A percentile compares a stretch with the other conserved stretches of the same genome.
Conservation (phyloP, 2,113 vertebrate genomes). For the Aphyosemion australe region DNA sequence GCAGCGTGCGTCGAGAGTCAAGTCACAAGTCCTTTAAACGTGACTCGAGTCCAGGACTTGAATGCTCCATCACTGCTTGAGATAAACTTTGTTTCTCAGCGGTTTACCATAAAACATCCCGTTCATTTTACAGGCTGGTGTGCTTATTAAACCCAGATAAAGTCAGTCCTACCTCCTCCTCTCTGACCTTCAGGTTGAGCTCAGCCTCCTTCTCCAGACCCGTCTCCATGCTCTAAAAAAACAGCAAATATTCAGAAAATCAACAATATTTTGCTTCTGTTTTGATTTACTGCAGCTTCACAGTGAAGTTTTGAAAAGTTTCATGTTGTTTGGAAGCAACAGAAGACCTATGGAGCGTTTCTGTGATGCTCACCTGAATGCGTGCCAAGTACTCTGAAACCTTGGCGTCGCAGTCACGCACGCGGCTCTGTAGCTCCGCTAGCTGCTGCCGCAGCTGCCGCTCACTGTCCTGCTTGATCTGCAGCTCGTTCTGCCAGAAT, state of each 20-base stretch:
- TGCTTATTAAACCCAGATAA: neutral
- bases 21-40: too few relatives aligned
- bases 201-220: conserved; percentile 88
- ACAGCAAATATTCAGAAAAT: neutral
- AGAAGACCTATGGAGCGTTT: neutral
- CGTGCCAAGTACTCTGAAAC: conserved; percentile 84
- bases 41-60: too few relatives aligned
- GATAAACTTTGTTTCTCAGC: too few relatives aligned
- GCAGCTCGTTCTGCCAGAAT: conserved; percentile 94
- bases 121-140: neutral
- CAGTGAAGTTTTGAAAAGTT: too few relatives aligned
- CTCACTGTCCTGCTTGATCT: conserved; percentile 93
- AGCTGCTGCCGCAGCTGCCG: conserved; percentile 89
- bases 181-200: conserved; percentile 84
- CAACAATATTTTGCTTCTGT: neutral
- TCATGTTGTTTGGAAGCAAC: too few relatives aligned
- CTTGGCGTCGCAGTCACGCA: conserved; percentile 86
- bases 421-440: conserved; percentile 85
- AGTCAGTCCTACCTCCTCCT: conserved; percentile 83
- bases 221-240: conserved; percentile 77
- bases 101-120: too few relatives aligned
- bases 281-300: neutral
- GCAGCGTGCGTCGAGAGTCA: too few relatives aligned
- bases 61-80: too few relatives aligned
- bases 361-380: conserved; percentile 75